Conservation (phyloP, 2,113 vertebrate species). For the Montifringilla adamsi region DNA sequence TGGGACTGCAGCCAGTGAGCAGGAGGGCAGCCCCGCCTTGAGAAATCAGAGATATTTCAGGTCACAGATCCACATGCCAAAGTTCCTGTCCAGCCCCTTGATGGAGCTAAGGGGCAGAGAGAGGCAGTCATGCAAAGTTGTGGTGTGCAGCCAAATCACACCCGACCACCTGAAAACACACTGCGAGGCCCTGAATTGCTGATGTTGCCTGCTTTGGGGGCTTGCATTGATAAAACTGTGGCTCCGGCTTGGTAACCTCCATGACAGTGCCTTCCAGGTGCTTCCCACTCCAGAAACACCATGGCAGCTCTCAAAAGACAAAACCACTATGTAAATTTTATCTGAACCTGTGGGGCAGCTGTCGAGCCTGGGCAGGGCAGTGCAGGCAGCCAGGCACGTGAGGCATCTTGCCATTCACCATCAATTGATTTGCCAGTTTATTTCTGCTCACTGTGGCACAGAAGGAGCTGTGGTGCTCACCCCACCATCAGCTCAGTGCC, state of each 20-base stretch:
- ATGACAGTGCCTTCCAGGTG: neutral
- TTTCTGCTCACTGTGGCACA: accelerated
- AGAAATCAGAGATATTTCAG: neutral
- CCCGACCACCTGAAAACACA: neutral
- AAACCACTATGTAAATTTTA: neutral
- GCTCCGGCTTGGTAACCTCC: neutral
- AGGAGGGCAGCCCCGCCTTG: neutral
- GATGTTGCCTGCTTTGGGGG: neutral
- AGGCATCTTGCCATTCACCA: neutral
- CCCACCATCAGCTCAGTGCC: neutral
- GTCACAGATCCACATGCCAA: neutral
- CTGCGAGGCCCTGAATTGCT: accelerated
- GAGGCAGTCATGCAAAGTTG: accelerated
- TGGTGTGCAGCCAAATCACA: neutral
- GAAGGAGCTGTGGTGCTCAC: accelerated
- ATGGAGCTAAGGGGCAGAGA: neutral
- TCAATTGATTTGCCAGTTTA: neutral
- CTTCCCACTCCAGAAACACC: neutral
- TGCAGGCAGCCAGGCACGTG: neutral
- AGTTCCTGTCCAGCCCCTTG: accelerated
- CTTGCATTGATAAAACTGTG: neutral
- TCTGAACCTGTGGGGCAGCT: accelerated
- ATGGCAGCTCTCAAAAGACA: neutral
- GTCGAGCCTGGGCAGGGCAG: accelerated
- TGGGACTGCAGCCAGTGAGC: neutral